Conservation (phyloP, 2,888 invertebrate genomes). For the Chloromyia formosa region DNA sequence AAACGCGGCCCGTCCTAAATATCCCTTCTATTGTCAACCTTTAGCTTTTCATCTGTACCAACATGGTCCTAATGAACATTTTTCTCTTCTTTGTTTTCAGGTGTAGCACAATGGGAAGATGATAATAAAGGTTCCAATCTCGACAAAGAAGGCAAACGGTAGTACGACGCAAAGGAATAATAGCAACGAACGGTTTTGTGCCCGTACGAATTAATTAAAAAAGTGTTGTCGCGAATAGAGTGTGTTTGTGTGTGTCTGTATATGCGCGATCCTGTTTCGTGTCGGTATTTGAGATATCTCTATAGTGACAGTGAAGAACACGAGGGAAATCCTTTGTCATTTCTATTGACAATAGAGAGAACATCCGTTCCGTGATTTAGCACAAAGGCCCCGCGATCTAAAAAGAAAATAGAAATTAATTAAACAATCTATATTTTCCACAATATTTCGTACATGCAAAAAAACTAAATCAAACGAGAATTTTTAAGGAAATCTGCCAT, state of each 20-base stretch:
- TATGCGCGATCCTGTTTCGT: neutral
- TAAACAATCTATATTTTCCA: no score
- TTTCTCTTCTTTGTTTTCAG: conserved; percentile 48
- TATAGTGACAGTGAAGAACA: no score
- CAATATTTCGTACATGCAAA: no score
- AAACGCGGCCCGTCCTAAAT: neutral
- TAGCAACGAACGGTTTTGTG: conserved; percentile 33
- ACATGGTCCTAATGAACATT: conserved; percentile 6
- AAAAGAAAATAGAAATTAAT: no score
- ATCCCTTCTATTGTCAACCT: neutral
- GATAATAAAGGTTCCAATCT: conserved; percentile 47
- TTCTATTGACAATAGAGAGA: neutral
- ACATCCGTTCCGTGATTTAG: neutral
- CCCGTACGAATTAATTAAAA: conserved; percentile 27
- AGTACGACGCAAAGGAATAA: conserved; percentile 30
- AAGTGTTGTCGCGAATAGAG: neutral
- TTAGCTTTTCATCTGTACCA: neutral
- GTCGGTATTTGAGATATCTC: no score
- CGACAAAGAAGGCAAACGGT: conserved; percentile 13
- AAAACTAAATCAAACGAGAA: no score
- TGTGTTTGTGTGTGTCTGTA: neutral
- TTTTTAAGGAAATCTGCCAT: no score
- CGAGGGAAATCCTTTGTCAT: no score
- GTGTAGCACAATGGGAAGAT: conserved; percentile 46
- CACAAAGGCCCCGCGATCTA: no score